A percentile compares a stretch with the other conserved stretches of the same genome.
Conservation (phyloP, 1,140 invertebrate species). For the Belonocnema kinseyi region DNA sequence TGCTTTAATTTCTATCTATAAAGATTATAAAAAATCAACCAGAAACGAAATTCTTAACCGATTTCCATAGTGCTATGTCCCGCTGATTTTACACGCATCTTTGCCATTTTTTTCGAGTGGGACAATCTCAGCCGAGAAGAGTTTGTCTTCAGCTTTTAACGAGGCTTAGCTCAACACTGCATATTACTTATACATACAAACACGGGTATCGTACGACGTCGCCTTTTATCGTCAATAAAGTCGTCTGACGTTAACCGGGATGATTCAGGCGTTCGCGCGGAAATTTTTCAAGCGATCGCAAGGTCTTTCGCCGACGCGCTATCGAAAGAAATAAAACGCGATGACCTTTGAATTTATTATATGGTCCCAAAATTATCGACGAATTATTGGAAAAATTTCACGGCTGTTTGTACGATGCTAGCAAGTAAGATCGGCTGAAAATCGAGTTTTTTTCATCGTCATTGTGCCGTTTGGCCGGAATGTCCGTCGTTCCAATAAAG, state of each 20-base stretch:
- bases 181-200: background rate
- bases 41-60: too few species aligned
- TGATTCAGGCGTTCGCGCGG: conserved; percentile 43
- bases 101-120: too few species aligned
- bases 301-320: conserved; percentile 28
- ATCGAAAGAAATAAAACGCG: background rate
- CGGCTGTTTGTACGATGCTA: background rate
- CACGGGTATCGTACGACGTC: background rate
- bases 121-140: too few species aligned
- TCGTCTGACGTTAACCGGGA: conserved; percentile 20
- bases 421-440: background rate
- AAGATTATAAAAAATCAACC: too few species aligned
- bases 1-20: too few species aligned
- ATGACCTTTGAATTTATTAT: conserved; percentile 47
- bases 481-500: background rate
- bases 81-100: too few species aligned
- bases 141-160: too few species aligned
- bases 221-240: conserved; percentile 24
- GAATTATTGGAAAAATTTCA: background rate
- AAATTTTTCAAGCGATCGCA: conserved; percentile 38
- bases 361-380: background rate
- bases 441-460: conserved; percentile 1
- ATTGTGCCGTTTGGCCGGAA: conserved; percentile 12
- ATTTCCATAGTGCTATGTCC: too few species aligned
- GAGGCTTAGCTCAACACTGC: too few species aligned